Evolutionary conservation across 1,140 invertebrate species (phyloP).

Genomic region (Sycophaga agraensis): DNA sequence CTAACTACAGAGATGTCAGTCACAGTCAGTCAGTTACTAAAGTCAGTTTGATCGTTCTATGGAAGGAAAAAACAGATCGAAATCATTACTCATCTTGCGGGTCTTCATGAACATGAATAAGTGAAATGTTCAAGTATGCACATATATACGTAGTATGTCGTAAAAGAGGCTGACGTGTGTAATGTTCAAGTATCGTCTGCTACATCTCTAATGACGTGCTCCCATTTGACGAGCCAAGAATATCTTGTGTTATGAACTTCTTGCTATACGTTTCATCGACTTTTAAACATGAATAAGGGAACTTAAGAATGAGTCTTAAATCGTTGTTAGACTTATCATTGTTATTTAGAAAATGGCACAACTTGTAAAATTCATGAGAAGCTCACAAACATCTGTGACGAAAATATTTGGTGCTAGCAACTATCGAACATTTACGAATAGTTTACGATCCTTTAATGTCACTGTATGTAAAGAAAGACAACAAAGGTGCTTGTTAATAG

Average conservation of each 20-base stretch:
- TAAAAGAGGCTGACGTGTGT: not conserved
- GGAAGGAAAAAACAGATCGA: no score
- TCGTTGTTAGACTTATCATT: not conserved
- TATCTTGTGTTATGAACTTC: not conserved
- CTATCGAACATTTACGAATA: not conserved
- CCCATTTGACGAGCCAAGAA: not conserved
- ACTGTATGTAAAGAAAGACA: not conserved
- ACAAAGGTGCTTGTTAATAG: not conserved
- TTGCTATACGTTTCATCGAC: not conserved
- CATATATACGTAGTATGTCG: no score
- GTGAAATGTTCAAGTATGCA: no score
- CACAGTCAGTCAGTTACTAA: not conserved
- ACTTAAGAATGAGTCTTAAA: not conserved
- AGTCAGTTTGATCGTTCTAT: no score
- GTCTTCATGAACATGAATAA: no score
- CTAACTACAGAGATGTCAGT: no score
- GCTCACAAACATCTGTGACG: not conserved
- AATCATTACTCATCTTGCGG: no score
- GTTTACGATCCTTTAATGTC: not conserved
- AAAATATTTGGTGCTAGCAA: no score
- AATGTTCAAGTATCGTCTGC: not conserved
- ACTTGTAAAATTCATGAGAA: slow-evolving; percentile 14
- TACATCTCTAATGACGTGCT: not conserved
- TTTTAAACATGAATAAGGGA: not conserved
- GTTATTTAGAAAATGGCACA: slow-evolving; percentile 3